phyloP scores from a whole-genome alignment of 2,888 invertebrate species.

The Taphrorychus bicolor region DNA sequence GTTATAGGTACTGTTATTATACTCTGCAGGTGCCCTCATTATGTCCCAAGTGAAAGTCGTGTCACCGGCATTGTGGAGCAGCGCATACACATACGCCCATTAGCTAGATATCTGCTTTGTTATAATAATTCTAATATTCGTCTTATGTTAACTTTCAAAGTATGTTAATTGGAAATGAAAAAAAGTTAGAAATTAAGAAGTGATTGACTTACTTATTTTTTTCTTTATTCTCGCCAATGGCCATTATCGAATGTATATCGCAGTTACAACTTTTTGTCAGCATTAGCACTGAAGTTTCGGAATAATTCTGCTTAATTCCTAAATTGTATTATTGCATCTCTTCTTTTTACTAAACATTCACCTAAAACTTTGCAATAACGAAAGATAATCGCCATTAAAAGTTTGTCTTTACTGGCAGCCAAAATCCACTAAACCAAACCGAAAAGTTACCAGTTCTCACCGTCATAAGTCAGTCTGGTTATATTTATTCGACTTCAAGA shows the following conservation, averaged over 20 bases:
- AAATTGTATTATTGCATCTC: too few species aligned
- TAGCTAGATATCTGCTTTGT: constrained; percentile 2
- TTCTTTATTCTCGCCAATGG: too few species aligned
- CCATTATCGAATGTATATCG: too few species aligned
- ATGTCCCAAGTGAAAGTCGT: constrained; percentile 23
- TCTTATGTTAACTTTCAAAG: not conserved
- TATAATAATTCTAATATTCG: not conserved
- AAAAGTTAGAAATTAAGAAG: not conserved
- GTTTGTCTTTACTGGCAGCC: too few species aligned
- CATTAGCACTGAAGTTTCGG: too few species aligned
- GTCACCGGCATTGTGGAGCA: not conserved
- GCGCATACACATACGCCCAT: constrained; percentile 2
- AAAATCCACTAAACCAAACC: too few species aligned
- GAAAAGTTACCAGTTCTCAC: too few species aligned
- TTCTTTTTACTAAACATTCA: too few species aligned
- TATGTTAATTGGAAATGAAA: constrained; percentile 2
- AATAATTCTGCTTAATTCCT: too few species aligned
- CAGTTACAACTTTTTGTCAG: too few species aligned
- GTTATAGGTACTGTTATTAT: constrained; percentile 9
- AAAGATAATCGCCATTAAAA: too few species aligned
- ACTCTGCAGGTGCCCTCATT: constrained; percentile 28
- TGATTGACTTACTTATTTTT: not conserved
- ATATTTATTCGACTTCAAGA: not conserved
- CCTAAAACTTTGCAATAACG: too few species aligned
- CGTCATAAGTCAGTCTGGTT: not conserved